Evolutionary conservation across 2,797 vertebrate species (phyloP), one percentile per base, ranked within the genome.

Genomic region (Pseudocheirus occidentalis): DNA sequence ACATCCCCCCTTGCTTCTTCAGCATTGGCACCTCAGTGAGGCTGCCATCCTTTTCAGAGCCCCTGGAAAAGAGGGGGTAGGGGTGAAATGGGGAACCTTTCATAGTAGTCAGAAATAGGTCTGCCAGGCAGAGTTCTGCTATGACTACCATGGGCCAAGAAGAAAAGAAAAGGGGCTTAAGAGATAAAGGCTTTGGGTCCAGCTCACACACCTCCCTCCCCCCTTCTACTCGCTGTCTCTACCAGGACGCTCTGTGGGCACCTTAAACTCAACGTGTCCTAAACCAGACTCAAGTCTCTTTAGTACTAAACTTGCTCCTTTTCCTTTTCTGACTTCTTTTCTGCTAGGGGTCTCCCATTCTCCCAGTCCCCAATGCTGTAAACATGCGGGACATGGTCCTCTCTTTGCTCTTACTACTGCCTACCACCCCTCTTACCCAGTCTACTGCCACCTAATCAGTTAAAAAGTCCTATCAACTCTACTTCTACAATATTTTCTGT

Each of bases 21-120:
- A 98, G 98, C 34, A 98, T 93, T 31, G 96, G 98, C 57, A 98
- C 98, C 96, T 99, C 99, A 0, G 98, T 98, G 59, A 99, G 97
- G 55, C 99, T 99, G 98, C 99, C 99, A 95, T 98, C 99, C 98
- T 99, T 99, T 93, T 99, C 99, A 91, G 99, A 99, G 98, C 99
- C 99, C 92, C 99, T 99, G 99, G 12, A 98, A 99, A 95, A 96
- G 97, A 98, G 98, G 0, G 90, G 91, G 94, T 90, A 0, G 0
- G 0, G 73, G 93, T 98, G 93, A 98, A 91, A 90, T n/a, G n/a
- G 52, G 24, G 18, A 46, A 46, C 73, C n/a, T 81, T 81, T 56
- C 62, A 5, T 95, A 58, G 93, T 55, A 93, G 58, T 52, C 0
- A 1, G 21, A 96, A 53, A 62, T 11, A 90, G 95, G 81, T 27